A percentile compares a stretch with the other conserved stretches of the same genome.
These are phyloP conservation scores for Bombus consobrinus DNA, from an alignment of 1,140 invertebrate species.

Conservation along the genomic window DNA sequence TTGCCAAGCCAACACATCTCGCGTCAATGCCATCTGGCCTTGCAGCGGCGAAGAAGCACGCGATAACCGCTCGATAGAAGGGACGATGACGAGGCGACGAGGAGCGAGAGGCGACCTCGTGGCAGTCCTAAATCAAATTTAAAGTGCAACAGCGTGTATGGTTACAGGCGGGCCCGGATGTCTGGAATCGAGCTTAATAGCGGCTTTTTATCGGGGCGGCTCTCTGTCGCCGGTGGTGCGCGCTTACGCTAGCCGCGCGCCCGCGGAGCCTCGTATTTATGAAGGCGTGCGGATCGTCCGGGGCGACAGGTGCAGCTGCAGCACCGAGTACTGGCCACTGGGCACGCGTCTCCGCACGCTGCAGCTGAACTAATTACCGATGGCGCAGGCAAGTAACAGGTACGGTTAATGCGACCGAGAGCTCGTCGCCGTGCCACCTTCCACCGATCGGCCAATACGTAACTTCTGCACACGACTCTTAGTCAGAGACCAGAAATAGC, in stretches of 20 bases:
- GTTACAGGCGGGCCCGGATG: conserved; percentile 56
- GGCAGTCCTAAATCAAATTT: conserved; percentile 42
- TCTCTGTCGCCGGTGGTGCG: conserved; percentile 39
- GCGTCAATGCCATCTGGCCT: too few relatives aligned
- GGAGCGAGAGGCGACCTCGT: not conserved
- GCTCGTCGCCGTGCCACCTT: not conserved
- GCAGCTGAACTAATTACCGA: conserved; percentile 60
- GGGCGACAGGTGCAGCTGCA: conserved; percentile 41
- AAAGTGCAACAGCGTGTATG: conserved; percentile 43
- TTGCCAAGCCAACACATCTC: too few relatives aligned
- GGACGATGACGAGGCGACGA: not conserved
- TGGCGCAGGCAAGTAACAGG: conserved; percentile 18
- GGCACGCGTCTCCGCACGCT: conserved; percentile 48
- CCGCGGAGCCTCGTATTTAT: conserved; percentile 41
- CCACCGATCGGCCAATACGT: not conserved
- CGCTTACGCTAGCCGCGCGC: conserved; percentile 19
- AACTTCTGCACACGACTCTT: not conserved
- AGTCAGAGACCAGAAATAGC: not conserved
- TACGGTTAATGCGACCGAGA: conserved; percentile 27
- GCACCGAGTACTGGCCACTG: conserved; percentile 5
- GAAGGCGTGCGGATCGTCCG: conserved; percentile 35
- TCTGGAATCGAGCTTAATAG: conserved; percentile 67
- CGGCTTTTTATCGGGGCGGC: conserved; percentile 51
- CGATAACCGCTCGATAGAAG: too few relatives aligned
- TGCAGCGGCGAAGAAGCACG: too few relatives aligned